Conservation (phyloP, 2,888 invertebrate species). For the Orgyia antiqua region DNA sequence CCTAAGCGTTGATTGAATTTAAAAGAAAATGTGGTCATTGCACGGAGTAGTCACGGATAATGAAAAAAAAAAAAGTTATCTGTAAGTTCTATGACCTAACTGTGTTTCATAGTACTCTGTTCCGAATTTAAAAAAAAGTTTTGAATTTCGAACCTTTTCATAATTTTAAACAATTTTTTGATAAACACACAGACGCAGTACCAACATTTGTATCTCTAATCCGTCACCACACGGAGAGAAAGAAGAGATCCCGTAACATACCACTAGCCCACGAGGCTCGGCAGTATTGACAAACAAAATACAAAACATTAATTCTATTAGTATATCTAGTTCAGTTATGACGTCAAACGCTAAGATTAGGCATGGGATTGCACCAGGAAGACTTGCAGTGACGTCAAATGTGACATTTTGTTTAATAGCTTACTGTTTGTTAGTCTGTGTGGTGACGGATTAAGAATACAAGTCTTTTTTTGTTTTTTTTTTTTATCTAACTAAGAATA, state of each 20-base stretch:
- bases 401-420: slow-evolving; percentile 18
- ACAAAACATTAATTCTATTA: slow-evolving; percentile 12
- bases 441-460: not conserved
- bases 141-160: not conserved
- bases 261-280: no score
- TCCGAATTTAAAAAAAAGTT: not conserved
- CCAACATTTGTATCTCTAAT: no score
- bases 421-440: not conserved
- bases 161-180: not conserved
- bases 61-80: not conserved
- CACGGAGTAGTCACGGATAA: slow-evolving; percentile 8
- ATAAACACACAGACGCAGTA: no score
- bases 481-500: not conserved
- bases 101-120: not conserved
- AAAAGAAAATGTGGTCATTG: slow-evolving; percentile 27
- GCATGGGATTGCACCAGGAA: slow-evolving; percentile 29
- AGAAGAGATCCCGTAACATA: not conserved
- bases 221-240: no score
- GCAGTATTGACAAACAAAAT: slow-evolving; percentile 6
- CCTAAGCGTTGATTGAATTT: slow-evolving; percentile 24
- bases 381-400: slow-evolving; percentile 18
- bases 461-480: not conserved
- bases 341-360: slow-evolving; percentile 26
- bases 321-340: slow-evolving; percentile 18
- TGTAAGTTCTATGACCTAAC: slow-evolving; percentile 7